These are phyloP conservation scores for Plectropomus leopardus DNA, from an alignment of 2,113 vertebrate species.

Conservation along the genomic window DNA sequence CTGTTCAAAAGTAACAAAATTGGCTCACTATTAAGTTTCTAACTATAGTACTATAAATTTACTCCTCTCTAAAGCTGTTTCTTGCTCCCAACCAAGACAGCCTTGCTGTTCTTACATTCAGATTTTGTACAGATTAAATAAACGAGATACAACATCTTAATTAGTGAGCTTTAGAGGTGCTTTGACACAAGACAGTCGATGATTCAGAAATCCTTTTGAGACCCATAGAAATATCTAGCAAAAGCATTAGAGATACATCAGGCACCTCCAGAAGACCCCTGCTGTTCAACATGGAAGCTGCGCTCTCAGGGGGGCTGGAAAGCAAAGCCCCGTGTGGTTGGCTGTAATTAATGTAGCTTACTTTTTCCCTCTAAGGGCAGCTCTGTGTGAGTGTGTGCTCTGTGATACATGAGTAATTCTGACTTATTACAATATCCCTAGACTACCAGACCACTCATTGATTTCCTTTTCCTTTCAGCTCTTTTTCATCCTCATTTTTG, in stretches of 20 bases:
- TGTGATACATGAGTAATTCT: constrained; percentile 48
- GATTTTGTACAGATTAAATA: neutral
- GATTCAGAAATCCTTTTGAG: constrained; percentile 7
- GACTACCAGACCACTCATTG: constrained; percentile 52
- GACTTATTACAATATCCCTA: constrained; percentile 58
- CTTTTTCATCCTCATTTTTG: constrained; percentile 44
- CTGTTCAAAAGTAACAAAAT: neutral
- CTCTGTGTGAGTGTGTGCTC: constrained; percentile 7
- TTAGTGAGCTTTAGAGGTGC: neutral
- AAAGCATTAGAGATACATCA: neutral
- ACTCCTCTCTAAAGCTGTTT: neutral
- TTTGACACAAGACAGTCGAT: neutral
- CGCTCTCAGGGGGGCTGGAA: neutral
- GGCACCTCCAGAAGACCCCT: neutral
- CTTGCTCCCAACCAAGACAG: neutral
- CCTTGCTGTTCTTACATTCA: neutral
- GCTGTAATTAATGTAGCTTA: constrained; percentile 43
- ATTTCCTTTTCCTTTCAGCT: constrained; percentile 59
- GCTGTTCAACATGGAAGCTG: constrained; percentile 7
- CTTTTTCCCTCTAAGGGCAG: constrained; percentile 11
- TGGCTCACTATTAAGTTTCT: too few species aligned
- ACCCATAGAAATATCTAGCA: constrained; percentile 7
- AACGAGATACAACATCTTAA: neutral
- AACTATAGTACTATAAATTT: too few species aligned
- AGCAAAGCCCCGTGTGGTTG: constrained; percentile 5